Conservation (phyloP, 2,888 invertebrate species). For the Noctua comes region DNA sequence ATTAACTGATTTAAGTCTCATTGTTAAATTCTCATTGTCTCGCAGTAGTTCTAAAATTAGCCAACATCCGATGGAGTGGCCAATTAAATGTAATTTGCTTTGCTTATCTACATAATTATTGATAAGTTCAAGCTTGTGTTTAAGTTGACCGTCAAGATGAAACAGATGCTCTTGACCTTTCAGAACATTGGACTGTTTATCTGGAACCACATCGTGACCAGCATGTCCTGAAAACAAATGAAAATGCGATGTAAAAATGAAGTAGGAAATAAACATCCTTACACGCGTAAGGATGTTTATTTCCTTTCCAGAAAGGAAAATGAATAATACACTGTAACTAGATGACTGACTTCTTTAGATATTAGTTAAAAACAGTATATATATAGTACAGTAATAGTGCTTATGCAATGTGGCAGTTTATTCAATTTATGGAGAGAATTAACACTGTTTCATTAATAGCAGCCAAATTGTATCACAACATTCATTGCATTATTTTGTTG, state of each 20-base stretch:
- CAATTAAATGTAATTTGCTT: conserved; percentile 95
- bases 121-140: conserved; percentile 95
- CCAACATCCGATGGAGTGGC: conserved; percentile 98
- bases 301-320: not conserved
- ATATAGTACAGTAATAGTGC: too few species aligned
- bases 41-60: conserved; percentile 94
- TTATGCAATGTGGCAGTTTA: not conserved
- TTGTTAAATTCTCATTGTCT: conserved; percentile 87
- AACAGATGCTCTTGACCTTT: conserved; percentile 91
- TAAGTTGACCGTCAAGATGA: conserved; percentile 94
- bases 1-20: conserved; percentile 91
- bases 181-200: conserved; percentile 85
- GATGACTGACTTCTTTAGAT: not conserved
- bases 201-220: conserved; percentile 89
- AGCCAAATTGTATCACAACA: not conserved
- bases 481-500: not conserved
- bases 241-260: not conserved
- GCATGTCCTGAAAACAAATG: conserved; percentile 93
- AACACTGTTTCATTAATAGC: not conserved
- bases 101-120: conserved; percentile 92
- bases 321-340: not conserved
- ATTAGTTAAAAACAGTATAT: not conserved
- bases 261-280: too few species aligned
- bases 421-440: not conserved
- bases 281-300: not conserved